These are phyloP conservation scores for Cynopterus sphinx DNA, from an alignment of 2,797 vertebrate genomes.

Conservation along the genomic window DNA sequence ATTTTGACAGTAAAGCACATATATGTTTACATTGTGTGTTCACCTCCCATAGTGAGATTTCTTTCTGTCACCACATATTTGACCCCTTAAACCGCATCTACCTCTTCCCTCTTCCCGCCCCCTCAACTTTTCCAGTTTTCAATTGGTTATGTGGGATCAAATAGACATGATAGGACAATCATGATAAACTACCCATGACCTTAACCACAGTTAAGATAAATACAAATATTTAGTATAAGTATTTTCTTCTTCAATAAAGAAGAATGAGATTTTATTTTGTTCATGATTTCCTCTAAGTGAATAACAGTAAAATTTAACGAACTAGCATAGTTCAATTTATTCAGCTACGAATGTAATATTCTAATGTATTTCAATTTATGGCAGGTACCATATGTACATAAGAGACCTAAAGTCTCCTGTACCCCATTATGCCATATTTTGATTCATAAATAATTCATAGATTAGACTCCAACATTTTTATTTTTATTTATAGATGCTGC, in stretches of 20 bases:
- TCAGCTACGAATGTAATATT: neutral
- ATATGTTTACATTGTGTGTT: no score
- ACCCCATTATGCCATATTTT: neutral
- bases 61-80: no score
- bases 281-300: neutral
- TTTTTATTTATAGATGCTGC: slow-evolving; percentile 38
- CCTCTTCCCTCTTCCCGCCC: no score
- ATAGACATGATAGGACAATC: neutral
- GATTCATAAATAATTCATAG: neutral
- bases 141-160: neutral
- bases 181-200: neutral
- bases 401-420: neutral
- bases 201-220: neutral
- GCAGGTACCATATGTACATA: neutral
- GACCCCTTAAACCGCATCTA: no score
- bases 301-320: neutral
- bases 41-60: no score
- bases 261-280: neutral
- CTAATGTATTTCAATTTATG: neutral
- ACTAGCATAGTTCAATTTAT: neutral
- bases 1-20: no score
- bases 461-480: slow-evolving; percentile 8
- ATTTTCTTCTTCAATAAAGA: neutral
- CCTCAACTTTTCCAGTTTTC: neutral
- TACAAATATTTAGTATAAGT: neutral